phyloP scores from a whole-genome alignment of 2,113 vertebrate genomes.

The Siphamia tubifer region DNA sequence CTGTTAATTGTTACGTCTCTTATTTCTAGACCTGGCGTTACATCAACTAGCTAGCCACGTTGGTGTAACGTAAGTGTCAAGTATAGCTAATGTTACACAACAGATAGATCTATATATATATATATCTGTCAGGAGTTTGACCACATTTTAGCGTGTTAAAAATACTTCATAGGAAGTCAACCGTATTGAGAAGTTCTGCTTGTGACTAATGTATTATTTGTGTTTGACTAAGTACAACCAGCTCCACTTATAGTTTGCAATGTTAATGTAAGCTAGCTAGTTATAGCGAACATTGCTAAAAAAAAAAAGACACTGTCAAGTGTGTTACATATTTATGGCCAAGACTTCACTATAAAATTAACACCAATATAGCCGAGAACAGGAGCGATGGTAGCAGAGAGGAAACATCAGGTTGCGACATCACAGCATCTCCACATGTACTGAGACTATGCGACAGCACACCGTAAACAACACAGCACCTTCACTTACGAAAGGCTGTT shows the following conservation, averaged over 20 bases:
- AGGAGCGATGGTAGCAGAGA: not conserved
- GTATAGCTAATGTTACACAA: not conserved
- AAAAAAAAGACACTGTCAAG: no score
- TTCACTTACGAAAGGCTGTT: not conserved
- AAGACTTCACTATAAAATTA: no score
- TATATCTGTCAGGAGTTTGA: no score
- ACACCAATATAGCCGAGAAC: not conserved
- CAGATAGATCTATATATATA: no score
- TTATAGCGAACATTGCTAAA: no score
- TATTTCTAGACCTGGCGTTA: not conserved
- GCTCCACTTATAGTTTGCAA: not conserved
- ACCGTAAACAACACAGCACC: not conserved
- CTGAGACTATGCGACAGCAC: not conserved
- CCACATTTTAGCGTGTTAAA: no score
- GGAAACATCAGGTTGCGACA: not conserved
- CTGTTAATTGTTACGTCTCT: not conserved
- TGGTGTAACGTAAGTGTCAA: not conserved
- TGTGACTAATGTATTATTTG: no score
- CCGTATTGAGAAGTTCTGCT: no score
- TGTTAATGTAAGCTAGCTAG: not conserved
- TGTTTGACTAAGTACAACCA: no score
- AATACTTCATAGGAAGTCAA: no score
- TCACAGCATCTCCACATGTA: slow-evolving; percentile 26
- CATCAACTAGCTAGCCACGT: not conserved
- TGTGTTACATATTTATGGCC: no score